Conservation (phyloP, 2,113 vertebrate species). For the Numenius arquata region DNA sequence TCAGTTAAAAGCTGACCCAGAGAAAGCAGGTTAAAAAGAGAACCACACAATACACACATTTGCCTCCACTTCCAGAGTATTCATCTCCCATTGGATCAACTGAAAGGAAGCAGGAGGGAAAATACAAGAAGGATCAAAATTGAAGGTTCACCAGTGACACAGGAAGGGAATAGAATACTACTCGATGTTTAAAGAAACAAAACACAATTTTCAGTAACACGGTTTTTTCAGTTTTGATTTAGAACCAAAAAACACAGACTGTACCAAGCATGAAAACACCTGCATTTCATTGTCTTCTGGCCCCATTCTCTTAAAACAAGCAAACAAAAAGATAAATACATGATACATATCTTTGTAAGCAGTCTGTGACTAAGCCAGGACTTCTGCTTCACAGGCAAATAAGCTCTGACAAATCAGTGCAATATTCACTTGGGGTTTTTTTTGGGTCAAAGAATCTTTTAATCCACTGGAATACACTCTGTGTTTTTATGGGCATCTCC, state of each 20-base stretch:
- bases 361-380: neutral
- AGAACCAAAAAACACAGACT: neutral
- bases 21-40: constrained; percentile 69
- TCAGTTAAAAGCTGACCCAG: constrained; percentile 69
- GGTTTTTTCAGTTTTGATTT: neutral
- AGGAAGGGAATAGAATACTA: constrained; percentile 62
- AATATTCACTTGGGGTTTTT: neutral
- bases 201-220: neutral
- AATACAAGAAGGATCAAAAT: constrained; percentile 87
- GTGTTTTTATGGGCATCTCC: neutral
- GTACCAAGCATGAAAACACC: neutral
- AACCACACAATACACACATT: constrained; percentile 95
- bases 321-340: neutral
- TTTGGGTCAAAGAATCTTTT: neutral
- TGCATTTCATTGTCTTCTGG: neutral
- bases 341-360: neutral
- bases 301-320: constrained; percentile 1
- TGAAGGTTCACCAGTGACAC: constrained; percentile 71
- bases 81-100: constrained; percentile 95
- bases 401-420: neutral
- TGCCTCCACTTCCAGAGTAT: constrained; percentile 95
- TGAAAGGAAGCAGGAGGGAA: constrained; percentile 88
- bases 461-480: neutral
- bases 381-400: neutral
- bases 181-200: constrained; percentile 17